Conservation (phyloP, 2,797 vertebrate species). For the Lemur catta region DNA sequence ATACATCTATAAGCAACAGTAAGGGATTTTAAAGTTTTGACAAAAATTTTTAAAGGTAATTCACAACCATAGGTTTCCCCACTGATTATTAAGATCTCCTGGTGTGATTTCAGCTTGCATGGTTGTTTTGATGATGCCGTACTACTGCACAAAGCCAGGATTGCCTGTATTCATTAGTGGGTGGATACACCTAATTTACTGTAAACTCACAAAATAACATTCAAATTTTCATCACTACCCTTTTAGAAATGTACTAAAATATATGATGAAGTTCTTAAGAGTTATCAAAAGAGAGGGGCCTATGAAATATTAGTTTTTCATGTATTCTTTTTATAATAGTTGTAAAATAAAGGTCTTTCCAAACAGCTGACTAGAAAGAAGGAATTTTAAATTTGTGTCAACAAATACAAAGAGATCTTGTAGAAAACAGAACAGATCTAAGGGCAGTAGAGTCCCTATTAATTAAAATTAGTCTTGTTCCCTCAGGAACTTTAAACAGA, state of each 20-base stretch:
- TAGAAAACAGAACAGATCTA: background rate
- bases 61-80: background rate
- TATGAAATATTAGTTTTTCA: background rate
- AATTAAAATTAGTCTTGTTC: background rate
- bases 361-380: background rate
- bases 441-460: background rate
- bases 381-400: conserved; percentile 3
- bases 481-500: background rate
- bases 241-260: conserved; percentile 1
- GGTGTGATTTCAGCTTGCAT: background rate
- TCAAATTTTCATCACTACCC: background rate
- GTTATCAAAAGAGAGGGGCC: background rate
- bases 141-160: background rate
- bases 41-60: background rate
- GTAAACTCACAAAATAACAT: background rate
- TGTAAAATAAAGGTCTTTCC: background rate
- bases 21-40: background rate
- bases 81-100: background rate
- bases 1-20: background rate
- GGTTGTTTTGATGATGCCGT: background rate
- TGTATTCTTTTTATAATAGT: background rate
- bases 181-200: background rate
- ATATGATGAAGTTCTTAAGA: background rate
- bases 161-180: background rate
- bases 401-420: background rate